A percentile compares a stretch with the other conserved stretches of the same genome.
Conservation (phyloP, 1,140 invertebrate genomes). For the Radopholus similis region DNA sequence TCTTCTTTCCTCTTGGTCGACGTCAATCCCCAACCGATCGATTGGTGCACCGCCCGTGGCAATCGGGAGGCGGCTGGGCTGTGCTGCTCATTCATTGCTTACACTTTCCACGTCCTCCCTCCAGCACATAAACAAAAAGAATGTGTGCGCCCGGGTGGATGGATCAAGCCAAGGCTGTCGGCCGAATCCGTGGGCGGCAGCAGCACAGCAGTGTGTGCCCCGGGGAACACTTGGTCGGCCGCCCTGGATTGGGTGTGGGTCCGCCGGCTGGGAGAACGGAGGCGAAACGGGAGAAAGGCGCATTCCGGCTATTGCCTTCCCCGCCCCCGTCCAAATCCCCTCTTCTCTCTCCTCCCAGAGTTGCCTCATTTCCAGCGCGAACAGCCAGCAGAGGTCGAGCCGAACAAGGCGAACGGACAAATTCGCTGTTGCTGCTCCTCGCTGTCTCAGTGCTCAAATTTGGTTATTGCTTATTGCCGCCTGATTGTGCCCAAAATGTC, state of each 20-base stretch:
- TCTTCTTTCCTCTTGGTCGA: too few species aligned
- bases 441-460: background rate
- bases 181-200: background rate
- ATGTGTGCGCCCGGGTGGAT: background rate
- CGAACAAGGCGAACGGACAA: too few species aligned
- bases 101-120: too few species aligned
- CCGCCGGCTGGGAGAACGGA: background rate
- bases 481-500: background rate
- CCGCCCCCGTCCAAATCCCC: background rate
- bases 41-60: too few species aligned
- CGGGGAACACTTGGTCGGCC: background rate
- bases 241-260: background rate
- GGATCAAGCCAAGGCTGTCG: too few species aligned
- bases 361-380: too few species aligned
- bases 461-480: background rate
- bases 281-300: background rate
- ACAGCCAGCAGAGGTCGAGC: too few species aligned
- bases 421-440: background rate
- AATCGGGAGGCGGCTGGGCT: too few species aligned
- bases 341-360: background rate
- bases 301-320: background rate
- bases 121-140: background rate
- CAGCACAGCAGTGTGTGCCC: background rate
- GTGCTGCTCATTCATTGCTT: too few species aligned
- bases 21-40: too few species aligned